Evolutionary conservation across 2,113 vertebrate genomes (phyloP).

Genomic region (Dipodomys stephensi): DNA sequence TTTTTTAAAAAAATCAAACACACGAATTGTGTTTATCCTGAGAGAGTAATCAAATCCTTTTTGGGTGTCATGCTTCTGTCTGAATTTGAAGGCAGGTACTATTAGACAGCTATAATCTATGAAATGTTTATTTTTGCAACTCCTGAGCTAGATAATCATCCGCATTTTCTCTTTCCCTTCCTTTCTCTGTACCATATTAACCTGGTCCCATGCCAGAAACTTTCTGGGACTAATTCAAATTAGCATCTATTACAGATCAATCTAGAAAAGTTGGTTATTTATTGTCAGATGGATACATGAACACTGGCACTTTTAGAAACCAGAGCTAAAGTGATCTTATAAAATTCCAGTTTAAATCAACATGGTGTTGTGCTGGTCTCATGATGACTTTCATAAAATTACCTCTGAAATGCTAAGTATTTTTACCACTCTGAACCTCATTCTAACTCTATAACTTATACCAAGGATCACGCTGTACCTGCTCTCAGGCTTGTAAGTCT

Average conservation of each 20-base stretch:
- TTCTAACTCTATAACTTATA: constrained; percentile 71
- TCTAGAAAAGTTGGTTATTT: constrained; percentile 68
- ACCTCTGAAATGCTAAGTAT: constrained; percentile 77
- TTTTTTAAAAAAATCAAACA: background rate
- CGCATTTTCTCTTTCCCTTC: background rate
- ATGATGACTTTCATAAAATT: constrained; percentile 70
- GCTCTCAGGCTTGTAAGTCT: constrained; percentile 73
- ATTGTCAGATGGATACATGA: constrained; percentile 58
- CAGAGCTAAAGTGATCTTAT: constrained; percentile 76
- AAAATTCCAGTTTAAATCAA: constrained; percentile 75
- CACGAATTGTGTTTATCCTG: constrained; percentile 48
- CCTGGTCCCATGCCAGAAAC: constrained; percentile 59
- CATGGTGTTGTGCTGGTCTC: constrained; percentile 54
- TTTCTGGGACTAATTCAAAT: constrained; percentile 72
- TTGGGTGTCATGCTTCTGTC: background rate
- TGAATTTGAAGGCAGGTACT: constrained; percentile 52
- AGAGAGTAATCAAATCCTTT: constrained; percentile 41
- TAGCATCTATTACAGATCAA: constrained; percentile 66
- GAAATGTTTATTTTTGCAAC: constrained; percentile 39
- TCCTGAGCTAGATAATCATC: constrained; percentile 37
- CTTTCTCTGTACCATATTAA: background rate
- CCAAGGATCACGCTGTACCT: constrained; percentile 70
- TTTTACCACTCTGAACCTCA: constrained; percentile 69
- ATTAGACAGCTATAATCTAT: background rate
- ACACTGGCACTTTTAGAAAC: constrained; percentile 74